Percentiles rank a stretch among this genome's conserved stretches.
These are phyloP conservation scores for Acanthosepion pharaonis DNA, from an alignment of 2,888 invertebrate genomes.

Conservation along the genomic window DNA sequence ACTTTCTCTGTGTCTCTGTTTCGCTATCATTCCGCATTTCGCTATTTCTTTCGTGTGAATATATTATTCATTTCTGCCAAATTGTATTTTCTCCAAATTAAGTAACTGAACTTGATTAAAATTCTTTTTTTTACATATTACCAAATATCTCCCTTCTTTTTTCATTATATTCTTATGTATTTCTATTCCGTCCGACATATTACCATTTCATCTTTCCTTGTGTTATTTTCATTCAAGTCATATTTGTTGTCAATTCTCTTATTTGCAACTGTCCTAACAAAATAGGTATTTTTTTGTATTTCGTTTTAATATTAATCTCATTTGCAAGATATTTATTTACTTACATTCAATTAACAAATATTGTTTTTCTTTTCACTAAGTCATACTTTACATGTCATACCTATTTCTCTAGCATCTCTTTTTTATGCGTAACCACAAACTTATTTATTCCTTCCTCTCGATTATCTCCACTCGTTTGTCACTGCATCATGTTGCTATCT, in stretches of 20 bases:
- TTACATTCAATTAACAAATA: no score
- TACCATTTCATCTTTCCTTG: background rate
- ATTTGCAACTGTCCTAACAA: background rate
- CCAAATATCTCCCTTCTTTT: background rate
- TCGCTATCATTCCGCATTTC: no score
- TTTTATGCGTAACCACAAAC: no score
- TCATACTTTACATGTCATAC: no score
- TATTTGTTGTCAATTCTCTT: background rate
- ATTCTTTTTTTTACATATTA: background rate
- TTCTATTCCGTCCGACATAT: background rate
- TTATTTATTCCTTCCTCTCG: no score
- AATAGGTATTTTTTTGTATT: background rate
- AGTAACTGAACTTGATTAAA: background rate
- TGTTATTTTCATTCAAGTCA: background rate
- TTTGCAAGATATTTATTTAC: background rate
- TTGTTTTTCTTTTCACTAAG: no score
- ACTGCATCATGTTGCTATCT: no score
- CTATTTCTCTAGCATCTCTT: no score
- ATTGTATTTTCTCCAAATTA: background rate
- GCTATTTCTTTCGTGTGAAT: no score
- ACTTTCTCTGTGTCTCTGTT: no score
- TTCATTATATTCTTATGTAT: background rate
- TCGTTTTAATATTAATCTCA: background rate
- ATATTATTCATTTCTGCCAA: background rate
- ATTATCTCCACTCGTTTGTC: no score